Evolutionary conservation across 2,113 vertebrate genomes (phyloP).

Genomic region (Amphilophus citrinellus): DNA sequence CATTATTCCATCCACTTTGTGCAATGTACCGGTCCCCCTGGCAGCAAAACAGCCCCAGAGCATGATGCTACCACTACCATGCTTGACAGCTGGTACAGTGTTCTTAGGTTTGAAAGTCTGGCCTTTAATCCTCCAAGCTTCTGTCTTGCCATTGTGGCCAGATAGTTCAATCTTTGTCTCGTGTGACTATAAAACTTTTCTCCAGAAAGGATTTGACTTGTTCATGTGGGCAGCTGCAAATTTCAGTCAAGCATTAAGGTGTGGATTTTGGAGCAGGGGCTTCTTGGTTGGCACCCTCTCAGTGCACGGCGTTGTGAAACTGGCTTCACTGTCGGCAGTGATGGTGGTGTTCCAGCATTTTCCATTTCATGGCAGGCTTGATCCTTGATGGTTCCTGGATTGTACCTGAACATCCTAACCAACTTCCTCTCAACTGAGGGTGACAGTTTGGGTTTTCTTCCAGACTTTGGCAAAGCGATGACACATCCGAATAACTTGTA

Average conservation of each 20-base stretch:
- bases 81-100: too few relatives aligned
- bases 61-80: too few relatives aligned
- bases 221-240: too few relatives aligned
- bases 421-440: not conserved
- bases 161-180: not conserved
- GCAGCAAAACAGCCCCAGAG: too few relatives aligned
- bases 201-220: not conserved
- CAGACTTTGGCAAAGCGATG: not conserved
- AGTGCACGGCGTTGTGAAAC: not conserved
- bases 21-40: too few relatives aligned
- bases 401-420: not conserved
- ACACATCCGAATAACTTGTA: not conserved
- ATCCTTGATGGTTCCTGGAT: not conserved
- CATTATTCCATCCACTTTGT: too few relatives aligned
- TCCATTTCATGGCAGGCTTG: not conserved
- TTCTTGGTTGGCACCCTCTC: not conserved
- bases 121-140: not conserved
- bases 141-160: not conserved
- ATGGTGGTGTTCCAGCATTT: not conserved
- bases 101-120: not conserved
- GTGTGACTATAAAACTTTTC: not conserved
- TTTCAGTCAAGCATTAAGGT: not conserved
- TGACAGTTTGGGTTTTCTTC: not conserved
- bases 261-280: not conserved
- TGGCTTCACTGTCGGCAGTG: not conserved